Evolutionary conservation across 1,140 invertebrate genomes (phyloP), one percentile per base, ranked within the genome.

Genomic region (Probaryconus sp.): DNA sequence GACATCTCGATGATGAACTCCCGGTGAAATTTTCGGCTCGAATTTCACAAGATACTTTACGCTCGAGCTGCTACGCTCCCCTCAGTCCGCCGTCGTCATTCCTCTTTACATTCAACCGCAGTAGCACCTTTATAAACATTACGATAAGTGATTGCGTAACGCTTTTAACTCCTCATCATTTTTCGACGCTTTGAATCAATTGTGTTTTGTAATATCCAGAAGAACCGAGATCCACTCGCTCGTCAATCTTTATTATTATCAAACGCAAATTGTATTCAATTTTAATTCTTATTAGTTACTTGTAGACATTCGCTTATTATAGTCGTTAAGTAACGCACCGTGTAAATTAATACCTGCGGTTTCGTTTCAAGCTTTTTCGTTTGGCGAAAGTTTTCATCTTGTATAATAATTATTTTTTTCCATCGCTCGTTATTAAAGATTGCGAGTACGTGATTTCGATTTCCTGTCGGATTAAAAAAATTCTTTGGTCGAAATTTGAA

Each of bases 21-120:
- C n/a, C 30, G 71, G 79, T 77, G 79, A 81, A 82, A 82, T 81
- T 82, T 67, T 80, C 43, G 76, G 77, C 76, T 81, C 73, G 71
- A 76, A 79, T 82, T 82, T 80, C 81, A 82, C 74, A 48, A 72
- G 64, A 45, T 63, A 33, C 47, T 70, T 72, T 70, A 76, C 55
- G 73, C 71, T 76, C 60, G 58, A 63, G 56, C 71, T 64, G 18
- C 35, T 45, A n/a, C 55, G 17, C 38, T 35, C 28, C 43, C 21
- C 21, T 47, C 10, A n/a, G n/a, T n/a, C n/a, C n/a, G n/a, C n/a
- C n/a, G n/a, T n/a, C n/a, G n/a, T n/a, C n/a, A n/a, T n/a, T n/a
- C n/a, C n/a, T n/a, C n/a, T n/a, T n/a, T n/a, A n/a, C 24, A 7
- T 28, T 42, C 31, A 47, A 58, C 50, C 63, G 14, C 37, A 55